Conservation (phyloP, 2,113 vertebrate genomes). For the Recurvirostra avosetta region DNA sequence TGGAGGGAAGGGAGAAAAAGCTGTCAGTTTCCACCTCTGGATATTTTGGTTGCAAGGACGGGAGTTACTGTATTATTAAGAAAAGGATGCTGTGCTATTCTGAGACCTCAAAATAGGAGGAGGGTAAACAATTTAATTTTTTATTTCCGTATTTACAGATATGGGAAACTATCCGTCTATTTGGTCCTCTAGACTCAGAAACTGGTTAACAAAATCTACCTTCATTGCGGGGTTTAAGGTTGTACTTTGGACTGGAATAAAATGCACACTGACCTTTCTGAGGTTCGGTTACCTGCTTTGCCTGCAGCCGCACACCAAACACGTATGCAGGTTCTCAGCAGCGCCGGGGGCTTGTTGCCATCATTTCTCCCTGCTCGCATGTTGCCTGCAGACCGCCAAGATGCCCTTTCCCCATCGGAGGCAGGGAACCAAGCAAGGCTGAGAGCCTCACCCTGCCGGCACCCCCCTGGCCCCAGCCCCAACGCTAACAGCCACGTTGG, state of each 20-base stretch:
- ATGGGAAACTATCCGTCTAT: background rate
- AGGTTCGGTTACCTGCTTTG: background rate
- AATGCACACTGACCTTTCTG: background rate
- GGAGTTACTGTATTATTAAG: background rate
- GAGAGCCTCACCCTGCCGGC: background rate
- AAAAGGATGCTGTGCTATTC: constrained; percentile 12
- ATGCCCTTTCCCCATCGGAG: accelerated
- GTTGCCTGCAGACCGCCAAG: accelerated
- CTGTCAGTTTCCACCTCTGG: background rate
- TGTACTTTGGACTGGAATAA: background rate
- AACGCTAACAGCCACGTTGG: accelerated
- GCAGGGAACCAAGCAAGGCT: accelerated
- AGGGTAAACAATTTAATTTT: background rate
- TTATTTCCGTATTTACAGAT: background rate
- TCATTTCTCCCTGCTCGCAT: accelerated
- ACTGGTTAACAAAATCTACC: background rate
- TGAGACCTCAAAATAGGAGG: background rate
- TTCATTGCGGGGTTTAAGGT: background rate
- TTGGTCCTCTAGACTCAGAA: background rate
- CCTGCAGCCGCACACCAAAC: background rate
- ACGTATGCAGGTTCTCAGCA: background rate
- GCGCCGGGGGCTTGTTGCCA: accelerated
- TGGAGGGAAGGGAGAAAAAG: background rate
- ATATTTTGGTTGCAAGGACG: background rate
- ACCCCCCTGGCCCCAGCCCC: background rate